Conservation (phyloP, 2,113 vertebrate genomes). For the Chionodraco myersi region DNA sequence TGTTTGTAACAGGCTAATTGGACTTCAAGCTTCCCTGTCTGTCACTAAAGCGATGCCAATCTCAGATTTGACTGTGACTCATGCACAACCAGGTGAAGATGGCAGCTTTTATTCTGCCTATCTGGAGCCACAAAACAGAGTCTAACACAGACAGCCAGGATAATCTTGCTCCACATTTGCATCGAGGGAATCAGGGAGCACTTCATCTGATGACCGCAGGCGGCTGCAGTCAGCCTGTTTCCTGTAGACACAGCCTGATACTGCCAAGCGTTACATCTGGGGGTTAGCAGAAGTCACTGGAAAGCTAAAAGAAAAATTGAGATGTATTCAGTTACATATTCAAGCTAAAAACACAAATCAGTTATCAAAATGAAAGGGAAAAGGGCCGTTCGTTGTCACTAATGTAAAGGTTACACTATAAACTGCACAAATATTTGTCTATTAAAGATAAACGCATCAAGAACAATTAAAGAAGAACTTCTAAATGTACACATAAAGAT, state of each 20-base stretch:
- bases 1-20: conserved; percentile 22
- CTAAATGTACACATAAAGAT: neutral
- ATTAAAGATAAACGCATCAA: neutral
- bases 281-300: neutral
- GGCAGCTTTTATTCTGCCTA: conserved; percentile 20
- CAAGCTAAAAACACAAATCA: neutral
- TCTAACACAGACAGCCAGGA: conserved; percentile 10
- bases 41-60: conserved; percentile 29
- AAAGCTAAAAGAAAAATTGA: neutral
- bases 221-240: conserved; percentile 33
- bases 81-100: conserved; percentile 31
- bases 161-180: conserved; percentile 63
- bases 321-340: neutral
- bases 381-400: neutral
- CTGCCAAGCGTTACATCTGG: neutral
- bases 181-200: conserved; percentile 49
- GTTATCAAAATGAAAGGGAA: neutral
- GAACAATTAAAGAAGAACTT: neutral
- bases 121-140: conserved; percentile 36
- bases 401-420: neutral
- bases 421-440: neutral
- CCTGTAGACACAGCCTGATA: conserved; percentile 8
- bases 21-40: conserved; percentile 28
- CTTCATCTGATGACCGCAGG: conserved; percentile 38
- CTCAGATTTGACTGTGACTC: conserved; percentile 55